Percentiles rank a stretch among this genome's conserved stretches.
Conservation (phyloP, 2,888 invertebrate genomes). For the Lithophane socia region DNA sequence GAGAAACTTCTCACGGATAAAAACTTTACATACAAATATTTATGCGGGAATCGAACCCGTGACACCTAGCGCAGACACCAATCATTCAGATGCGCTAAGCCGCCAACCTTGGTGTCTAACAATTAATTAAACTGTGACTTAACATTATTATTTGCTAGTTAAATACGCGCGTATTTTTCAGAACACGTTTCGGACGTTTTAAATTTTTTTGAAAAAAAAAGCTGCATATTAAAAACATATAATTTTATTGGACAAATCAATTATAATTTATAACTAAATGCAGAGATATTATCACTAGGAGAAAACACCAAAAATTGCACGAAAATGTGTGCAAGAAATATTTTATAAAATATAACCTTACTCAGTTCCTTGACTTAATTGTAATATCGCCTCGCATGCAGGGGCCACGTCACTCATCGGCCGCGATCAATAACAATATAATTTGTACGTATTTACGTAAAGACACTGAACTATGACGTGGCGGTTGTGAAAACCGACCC, state of each 20-base stretch:
- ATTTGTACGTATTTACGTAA: slow-evolving; percentile 50
- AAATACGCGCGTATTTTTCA: not conserved
- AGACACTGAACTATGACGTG: slow-evolving; percentile 56
- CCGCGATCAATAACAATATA: slow-evolving; percentile 58
- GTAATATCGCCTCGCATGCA: slow-evolving; percentile 53
- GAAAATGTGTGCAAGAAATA: slow-evolving; percentile 58
- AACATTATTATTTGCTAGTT: not conserved
- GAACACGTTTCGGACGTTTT: not conserved
- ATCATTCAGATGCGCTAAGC: slow-evolving; percentile 12
- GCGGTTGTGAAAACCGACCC: slow-evolving; percentile 56
- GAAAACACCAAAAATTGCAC: slow-evolving; percentile 54
- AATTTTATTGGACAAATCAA: slow-evolving; percentile 61
- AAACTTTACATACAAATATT: slow-evolving; percentile 32
- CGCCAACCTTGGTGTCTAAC: slow-evolving; percentile 4
- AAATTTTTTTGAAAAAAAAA: slow-evolving; percentile 8
- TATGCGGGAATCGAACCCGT: slow-evolving; percentile 41
- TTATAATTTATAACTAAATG: slow-evolving; percentile 39
- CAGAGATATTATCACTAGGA: slow-evolving; percentile 53
- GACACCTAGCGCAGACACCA: slow-evolving; percentile 9
- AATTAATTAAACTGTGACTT: slow-evolving; percentile 2
- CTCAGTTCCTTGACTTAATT: slow-evolving; percentile 64
- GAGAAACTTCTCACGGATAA: slow-evolving; percentile 21
- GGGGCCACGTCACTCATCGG: slow-evolving; percentile 49
- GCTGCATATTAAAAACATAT: slow-evolving; percentile 49
- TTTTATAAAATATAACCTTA: slow-evolving; percentile 63